Evolutionary conservation across 1,140 invertebrate genomes (phyloP), one percentile per base, ranked within the genome.

Genomic region (Nautilus pompilius): DNA sequence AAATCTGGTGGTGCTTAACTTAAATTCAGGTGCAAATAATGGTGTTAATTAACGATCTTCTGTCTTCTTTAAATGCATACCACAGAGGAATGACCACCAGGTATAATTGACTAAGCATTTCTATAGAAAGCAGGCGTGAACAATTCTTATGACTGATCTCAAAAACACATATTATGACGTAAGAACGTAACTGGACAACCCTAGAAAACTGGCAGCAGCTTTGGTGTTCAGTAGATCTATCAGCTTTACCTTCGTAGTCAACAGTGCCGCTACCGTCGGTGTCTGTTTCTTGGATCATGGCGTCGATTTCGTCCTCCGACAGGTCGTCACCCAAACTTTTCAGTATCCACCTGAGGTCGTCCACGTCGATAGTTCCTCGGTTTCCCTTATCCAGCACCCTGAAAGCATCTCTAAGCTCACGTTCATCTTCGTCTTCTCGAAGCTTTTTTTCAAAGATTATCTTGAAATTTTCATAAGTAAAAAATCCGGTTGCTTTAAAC

Each of bases 231-330:
- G n/a, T n/a, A n/a, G n/a, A n/a, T n/a, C n/a, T n/a, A n/a, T n/a
- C n/a, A n/a, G n/a, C n/a, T n/a, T n/a, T 72, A 84, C 82, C 82
- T 72, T 83, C 80, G 63, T 82, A 84, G 71, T 84, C 82, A 57
- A 84, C 82, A 33, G 79, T 82, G 55, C 82, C 82, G 48, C 77
- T 81, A 49, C 81, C 81, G 60, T 84, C 82, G 15, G 80, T 83
- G 67, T 84, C 82, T 17, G 81, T 81, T 61, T 83, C 81, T 2
- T 68, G 65, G 58, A 84, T 84, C 79, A 84, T 84, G 66, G 82
- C 80, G 26, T 84, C 82, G 60, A 84, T 79, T 72, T 84, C 82
- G 26, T 83, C 80, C 53, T 82, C 81, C n/a, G 78, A 80, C 48
- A 82, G 70, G 65, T 82, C 81, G 60, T 83, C 82, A 53, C 80